Evolutionary conservation across 2,797 vertebrate genomes (phyloP).

Genomic region (Poliocrania exsul): DNA sequence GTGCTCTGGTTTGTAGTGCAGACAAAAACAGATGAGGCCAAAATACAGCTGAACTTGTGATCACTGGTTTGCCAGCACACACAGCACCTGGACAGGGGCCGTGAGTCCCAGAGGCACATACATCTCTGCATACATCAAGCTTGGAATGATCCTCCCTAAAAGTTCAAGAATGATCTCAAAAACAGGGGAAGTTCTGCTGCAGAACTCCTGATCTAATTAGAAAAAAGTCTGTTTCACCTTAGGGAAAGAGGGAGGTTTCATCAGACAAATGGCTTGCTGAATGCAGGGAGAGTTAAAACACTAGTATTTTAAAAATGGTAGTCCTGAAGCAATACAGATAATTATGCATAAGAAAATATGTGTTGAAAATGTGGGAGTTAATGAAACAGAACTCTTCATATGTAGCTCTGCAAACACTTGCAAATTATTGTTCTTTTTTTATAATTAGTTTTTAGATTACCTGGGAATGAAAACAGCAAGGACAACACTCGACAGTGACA

Average conservation of each 20-base stretch:
- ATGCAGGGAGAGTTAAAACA: not conserved
- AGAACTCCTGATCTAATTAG: slow-evolving; percentile 9
- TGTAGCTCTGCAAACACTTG: slow-evolving; percentile 27
- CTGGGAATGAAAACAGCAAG: slow-evolving; percentile 49
- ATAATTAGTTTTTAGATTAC: slow-evolving; percentile 65
- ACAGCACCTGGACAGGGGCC: not conserved
- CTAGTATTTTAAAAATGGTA: not conserved
- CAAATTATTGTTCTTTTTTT: slow-evolving; percentile 21
- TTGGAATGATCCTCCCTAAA: not conserved
- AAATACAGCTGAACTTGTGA: not conserved
- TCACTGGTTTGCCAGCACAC: not conserved
- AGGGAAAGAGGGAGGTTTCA: slow-evolving; percentile 38
- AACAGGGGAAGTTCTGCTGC: slow-evolving; percentile 1
- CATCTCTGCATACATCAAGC: not conserved
- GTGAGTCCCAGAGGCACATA: not conserved
- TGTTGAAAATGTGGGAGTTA: slow-evolving; percentile 55
- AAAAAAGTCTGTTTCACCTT: slow-evolving; percentile 23
- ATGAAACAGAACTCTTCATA: slow-evolving; percentile 61
- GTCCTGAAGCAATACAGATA: slow-evolving; percentile 17
- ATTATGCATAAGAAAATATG: slow-evolving; percentile 42
- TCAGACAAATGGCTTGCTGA: slow-evolving; percentile 40
- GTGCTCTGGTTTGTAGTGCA: not conserved
- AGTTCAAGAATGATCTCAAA: not conserved
- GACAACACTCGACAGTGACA: not conserved
- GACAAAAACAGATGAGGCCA: slow-evolving; percentile 1